These are phyloP conservation scores for Pycnomerus fuliginosus DNA, from an alignment of 2,888 invertebrate species.

Conservation along the genomic window DNA sequence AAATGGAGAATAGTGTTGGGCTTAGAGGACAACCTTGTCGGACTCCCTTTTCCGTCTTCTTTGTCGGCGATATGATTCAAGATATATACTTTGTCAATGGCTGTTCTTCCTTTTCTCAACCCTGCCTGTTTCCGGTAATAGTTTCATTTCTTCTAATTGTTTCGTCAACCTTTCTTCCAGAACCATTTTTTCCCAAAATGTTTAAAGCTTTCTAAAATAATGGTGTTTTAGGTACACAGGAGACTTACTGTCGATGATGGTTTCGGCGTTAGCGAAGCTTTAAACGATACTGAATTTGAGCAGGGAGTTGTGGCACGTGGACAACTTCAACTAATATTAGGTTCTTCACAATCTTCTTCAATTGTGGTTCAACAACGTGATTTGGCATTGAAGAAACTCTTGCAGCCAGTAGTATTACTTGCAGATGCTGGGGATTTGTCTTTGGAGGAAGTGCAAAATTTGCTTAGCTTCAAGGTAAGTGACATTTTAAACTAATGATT, in stretches of 20 bases:
- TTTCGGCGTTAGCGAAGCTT: conserved; percentile 86
- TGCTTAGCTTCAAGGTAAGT: conserved; percentile 11
- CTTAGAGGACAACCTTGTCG: too few relatives aligned
- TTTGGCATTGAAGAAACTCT: conserved; percentile 56
- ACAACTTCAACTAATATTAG: conserved; percentile 35
- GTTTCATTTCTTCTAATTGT: too few relatives aligned
- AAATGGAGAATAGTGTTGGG: too few relatives aligned
- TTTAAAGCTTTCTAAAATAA: too few relatives aligned
- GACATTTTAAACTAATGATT: neutral
- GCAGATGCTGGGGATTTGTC: conserved; percentile 12
- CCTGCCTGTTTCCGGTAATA: too few relatives aligned
- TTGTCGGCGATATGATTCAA: too few relatives aligned
- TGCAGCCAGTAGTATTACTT: conserved; percentile 51
- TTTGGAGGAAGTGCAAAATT: conserved; percentile 8
- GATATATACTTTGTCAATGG: too few relatives aligned
- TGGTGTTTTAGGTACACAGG: conserved; percentile 78
- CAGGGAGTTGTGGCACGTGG: conserved; percentile 69
- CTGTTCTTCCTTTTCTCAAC: too few relatives aligned
- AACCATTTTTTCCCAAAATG: too few relatives aligned
- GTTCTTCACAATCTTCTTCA: conserved; percentile 32
- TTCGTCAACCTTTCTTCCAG: too few relatives aligned
- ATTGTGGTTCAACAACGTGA: conserved; percentile 53
- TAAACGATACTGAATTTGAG: conserved; percentile 76
- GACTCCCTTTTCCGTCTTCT: too few relatives aligned
- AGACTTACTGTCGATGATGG: conserved; percentile 81